phyloP scores from a whole-genome alignment of 2,888 invertebrate species.

The Palloptera scutellata region DNA sequence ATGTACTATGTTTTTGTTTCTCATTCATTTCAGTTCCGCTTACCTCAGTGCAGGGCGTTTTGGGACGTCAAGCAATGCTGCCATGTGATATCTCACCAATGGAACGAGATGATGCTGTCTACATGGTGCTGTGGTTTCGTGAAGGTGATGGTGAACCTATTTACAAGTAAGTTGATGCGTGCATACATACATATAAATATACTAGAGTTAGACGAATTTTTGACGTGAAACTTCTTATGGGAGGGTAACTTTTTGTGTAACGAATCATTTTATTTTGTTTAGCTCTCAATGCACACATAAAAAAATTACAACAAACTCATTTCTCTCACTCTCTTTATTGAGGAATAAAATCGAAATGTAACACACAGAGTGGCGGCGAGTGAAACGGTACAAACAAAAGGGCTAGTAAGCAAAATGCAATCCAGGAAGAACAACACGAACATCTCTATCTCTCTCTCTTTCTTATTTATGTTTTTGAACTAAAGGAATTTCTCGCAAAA shows the following conservation, averaged over 20 bases:
- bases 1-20: not conserved
- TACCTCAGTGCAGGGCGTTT: constrained; percentile 81
- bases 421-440: no score
- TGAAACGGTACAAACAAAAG: not conserved
- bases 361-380: no score
- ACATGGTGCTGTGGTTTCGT: constrained; percentile 91
- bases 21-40: constrained; percentile 73
- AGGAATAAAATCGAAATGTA: no score
- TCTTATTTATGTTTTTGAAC: not conserved
- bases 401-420: no score
- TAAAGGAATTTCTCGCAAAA: no score
- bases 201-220: not conserved
- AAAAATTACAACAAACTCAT: no score
- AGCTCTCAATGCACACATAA: no score
- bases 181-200: constrained; percentile 15
- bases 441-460: not conserved
- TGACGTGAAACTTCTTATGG: no score
- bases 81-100: constrained; percentile 87
- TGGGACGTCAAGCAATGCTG: constrained; percentile 81
- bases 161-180: constrained; percentile 74
- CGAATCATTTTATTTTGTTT: no score
- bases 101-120: constrained; percentile 81
- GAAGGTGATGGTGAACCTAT: constrained; percentile 83
- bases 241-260: no score
- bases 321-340: no score